phyloP scores from a whole-genome alignment of 64 coral and sea anemone genomes.

The Dendrophyllia cribrosa region DNA sequence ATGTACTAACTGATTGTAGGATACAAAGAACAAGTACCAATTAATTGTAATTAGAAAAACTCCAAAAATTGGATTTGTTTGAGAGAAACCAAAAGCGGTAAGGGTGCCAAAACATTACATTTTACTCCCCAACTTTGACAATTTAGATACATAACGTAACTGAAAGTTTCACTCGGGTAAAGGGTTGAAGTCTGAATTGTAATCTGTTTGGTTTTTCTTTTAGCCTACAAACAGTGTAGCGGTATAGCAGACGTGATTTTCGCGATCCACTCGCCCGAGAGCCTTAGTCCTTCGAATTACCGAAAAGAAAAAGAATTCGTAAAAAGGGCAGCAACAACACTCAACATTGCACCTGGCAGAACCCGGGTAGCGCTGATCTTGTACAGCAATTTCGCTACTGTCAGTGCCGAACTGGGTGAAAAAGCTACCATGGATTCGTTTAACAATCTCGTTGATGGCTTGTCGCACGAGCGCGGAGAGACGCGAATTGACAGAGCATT shows the following conservation, averaged over 20 bases:
- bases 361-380: constrained; percentile 69
- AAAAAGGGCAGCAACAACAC: constrained; percentile 53
- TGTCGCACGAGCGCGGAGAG: constrained; percentile 37
- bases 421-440: constrained; percentile 47
- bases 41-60: no score
- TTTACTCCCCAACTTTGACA: no score
- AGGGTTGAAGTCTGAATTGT: no score
- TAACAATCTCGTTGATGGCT: constrained; percentile 64
- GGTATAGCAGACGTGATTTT: constrained; percentile 77
- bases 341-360: constrained; percentile 47
- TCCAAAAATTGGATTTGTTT: no score
- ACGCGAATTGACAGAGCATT: constrained; percentile 94
- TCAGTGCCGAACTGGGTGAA: constrained; percentile 55
- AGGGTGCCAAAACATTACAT: no score
- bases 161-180: no score
- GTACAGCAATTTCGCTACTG: constrained; percentile 76
- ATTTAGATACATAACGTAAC: no score
- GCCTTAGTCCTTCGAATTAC: constrained; percentile 64
- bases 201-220: no score
- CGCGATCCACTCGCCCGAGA: constrained; percentile 72
- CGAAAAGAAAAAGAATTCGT: constrained; percentile 84
- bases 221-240: constrained; percentile 18
- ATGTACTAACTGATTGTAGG: background rate
- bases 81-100: no score
- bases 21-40: background rate